A percentile compares a stretch with the other conserved stretches of the same genome.
These are phyloP conservation scores for Dicrurus megarhynchus DNA, from an alignment of 2,113 vertebrate species.

Conservation along the genomic window DNA sequence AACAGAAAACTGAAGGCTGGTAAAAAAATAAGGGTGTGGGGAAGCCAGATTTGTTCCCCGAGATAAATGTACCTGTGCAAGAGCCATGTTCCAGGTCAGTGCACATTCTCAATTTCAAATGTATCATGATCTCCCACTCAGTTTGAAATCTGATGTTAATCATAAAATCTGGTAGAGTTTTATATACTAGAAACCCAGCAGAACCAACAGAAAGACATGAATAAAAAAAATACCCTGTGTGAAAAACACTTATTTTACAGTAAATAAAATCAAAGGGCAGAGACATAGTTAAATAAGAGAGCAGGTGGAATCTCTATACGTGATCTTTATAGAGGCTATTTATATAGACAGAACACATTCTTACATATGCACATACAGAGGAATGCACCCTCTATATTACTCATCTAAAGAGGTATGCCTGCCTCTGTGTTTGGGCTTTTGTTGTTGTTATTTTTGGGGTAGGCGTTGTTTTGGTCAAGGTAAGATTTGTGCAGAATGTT, in stretches of 20 bases:
- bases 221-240: not conserved
- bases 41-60: not conserved
- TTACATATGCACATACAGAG: not conserved
- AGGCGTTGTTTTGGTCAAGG: not conserved
- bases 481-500: not conserved
- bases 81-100: not conserved
- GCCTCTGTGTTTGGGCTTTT: accelerated
- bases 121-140: not conserved
- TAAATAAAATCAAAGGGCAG: not conserved
- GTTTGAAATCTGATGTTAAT: not conserved
- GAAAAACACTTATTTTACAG: not conserved
- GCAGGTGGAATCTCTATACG: not conserved
- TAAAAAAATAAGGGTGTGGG: not conserved
- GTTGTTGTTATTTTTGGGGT: not conserved
- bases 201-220: not conserved
- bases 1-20: not conserved
- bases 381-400: not conserved
- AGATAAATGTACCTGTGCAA: not conserved
- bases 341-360: not conserved
- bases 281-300: not conserved
- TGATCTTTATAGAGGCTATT: not conserved
- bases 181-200: not conserved
- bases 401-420: not conserved
- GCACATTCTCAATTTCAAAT: not conserved
- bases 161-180: not conserved